phyloP scores from a whole-genome alignment of 2,888 invertebrate species.

The Clivina fossor region DNA sequence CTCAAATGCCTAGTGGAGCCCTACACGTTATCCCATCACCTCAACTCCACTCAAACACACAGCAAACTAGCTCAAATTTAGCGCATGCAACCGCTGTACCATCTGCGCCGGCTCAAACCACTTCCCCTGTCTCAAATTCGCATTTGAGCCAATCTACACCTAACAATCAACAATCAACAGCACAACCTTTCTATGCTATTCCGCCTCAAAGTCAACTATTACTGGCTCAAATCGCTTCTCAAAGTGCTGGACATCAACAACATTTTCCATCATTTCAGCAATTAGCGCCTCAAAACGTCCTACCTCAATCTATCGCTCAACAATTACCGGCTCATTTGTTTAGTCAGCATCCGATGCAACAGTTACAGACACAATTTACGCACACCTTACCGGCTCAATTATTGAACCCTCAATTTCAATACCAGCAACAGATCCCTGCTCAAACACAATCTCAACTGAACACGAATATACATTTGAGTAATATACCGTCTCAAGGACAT shows the following conservation, averaged over 20 bases:
- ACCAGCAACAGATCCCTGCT: slow-evolving; percentile 5
- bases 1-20: slow-evolving; percentile 9
- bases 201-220: slow-evolving; percentile 8
- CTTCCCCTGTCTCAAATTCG: not conserved
- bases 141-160: too few relatives aligned
- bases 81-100: not conserved
- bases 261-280: too few relatives aligned
- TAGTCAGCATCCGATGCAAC: too few relatives aligned
- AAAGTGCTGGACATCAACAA: slow-evolving; percentile 8
- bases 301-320: slow-evolving; percentile 2
- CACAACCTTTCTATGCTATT: slow-evolving; percentile 8
- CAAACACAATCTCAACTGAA: too few relatives aligned
- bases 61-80: too few relatives aligned
- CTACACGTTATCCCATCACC: slow-evolving; percentile 18
- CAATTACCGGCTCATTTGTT: not conserved
- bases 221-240: slow-evolving; percentile 5
- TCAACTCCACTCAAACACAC: not conserved
- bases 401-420: not conserved
- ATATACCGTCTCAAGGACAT: too few relatives aligned
- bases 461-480: too few relatives aligned
- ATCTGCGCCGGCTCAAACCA: not conserved
- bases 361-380: slow-evolving; percentile 6
- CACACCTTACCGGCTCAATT: slow-evolving; percentile 10
- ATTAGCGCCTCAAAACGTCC: slow-evolving; percentile 16
- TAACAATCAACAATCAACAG: too few relatives aligned